Evolutionary conservation across 2,113 vertebrate species (phyloP), one percentile per base, ranked within the genome.

Genomic region (Falcunculus frontatus): DNA sequence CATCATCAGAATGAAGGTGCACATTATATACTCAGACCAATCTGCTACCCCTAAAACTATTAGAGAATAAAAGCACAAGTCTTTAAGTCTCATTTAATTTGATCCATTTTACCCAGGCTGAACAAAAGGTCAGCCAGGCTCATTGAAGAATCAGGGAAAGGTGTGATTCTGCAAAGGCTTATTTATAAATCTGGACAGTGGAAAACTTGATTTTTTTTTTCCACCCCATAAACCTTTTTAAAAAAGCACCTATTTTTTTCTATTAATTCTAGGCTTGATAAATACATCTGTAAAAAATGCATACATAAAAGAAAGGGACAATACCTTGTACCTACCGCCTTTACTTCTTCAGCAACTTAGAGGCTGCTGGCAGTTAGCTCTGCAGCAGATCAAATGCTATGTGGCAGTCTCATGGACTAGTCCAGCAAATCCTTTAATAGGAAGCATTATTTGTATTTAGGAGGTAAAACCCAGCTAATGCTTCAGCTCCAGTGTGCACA

Each of bases 381-480:
- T 49, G 46, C 50, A 81, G 59, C 63, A 91, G 76, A 85, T 88
- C 59, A 90, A 57, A 47, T 41, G 16, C 33, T 27, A 9, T 32
- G 50, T 68, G 3, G 1, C 64, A 56, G 21, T 87, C 67, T 65
- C 50, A 8, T 14, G 16, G 59, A 59, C 35, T 64, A 90, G 64
- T 82, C 78, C 60, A 81, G 55, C 42, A 94, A 95, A 91, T 94
- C 92, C 79, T 86, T 84, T 92, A 70, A 49, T 15, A 83, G 56
- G 72, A 88, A 81, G 68, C 17, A 79, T 91, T 93, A 79, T 65
- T 87, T 89, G 53, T 62, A 46, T 81, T 90, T 84, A 89, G 52
- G 56, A 68, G 52, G 56, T 78, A 96, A 96, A 93, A 84, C 35
- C 29, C 68, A 56, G 35, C 56, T 93, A 90, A 80, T 77, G 30